A percentile compares a stretch with the other conserved stretches of the same genome.
phyloP scores from a whole-genome alignment of 2,113 vertebrate genomes.

The Pyrgilauda ruficollis region DNA sequence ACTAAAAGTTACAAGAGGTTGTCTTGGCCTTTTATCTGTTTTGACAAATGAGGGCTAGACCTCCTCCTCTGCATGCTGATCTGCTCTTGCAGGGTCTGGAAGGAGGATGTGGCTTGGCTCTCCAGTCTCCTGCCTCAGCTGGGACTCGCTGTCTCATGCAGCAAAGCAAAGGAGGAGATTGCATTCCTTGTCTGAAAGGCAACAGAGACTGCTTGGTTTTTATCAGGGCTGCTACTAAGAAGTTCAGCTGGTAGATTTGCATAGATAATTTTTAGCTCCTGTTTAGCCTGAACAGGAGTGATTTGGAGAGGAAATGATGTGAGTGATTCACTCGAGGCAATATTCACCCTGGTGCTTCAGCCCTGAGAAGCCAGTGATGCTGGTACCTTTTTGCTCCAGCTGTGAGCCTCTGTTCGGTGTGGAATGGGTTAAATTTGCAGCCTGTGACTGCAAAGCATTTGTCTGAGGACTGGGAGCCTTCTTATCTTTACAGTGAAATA shows the following conservation, averaged over 20 bases:
- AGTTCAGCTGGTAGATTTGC: background rate
- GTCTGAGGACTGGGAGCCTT: background rate
- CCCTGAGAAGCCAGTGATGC: accelerated
- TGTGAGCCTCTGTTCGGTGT: background rate
- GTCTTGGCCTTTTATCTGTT: slow-evolving; percentile 16
- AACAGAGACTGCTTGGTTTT: background rate
- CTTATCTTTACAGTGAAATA: slow-evolving; percentile 58
- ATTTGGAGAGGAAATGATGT: background rate
- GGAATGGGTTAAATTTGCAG: background rate
- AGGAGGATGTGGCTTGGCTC: background rate
- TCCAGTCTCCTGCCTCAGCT: background rate
- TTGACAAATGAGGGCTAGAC: background rate
- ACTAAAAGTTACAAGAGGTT: background rate
- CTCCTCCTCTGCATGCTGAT: background rate
- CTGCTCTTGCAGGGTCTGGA: background rate
- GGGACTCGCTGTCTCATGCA: accelerated
- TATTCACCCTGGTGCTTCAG: background rate
- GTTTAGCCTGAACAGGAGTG: background rate
- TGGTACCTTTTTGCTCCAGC: background rate
- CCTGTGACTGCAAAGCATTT: background rate
- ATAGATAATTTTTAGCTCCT: background rate
- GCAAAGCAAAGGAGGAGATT: background rate
- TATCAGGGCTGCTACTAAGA: background rate
- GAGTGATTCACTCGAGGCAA: background rate
- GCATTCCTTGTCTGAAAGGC: background rate